Conservation (phyloP, 2,113 vertebrate genomes). For the Mirounga angustirostris region DNA sequence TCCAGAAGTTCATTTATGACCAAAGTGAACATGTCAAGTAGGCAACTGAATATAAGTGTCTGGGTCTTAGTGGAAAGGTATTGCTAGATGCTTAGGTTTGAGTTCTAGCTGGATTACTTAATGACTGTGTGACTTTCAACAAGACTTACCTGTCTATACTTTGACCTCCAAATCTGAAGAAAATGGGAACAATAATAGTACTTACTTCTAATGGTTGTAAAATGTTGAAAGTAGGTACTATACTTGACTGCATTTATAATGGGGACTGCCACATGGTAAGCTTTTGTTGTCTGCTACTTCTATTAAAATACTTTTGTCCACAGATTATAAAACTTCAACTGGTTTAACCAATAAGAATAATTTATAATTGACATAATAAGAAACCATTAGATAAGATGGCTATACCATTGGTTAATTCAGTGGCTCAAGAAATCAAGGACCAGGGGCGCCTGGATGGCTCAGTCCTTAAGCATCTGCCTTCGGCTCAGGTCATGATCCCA, state of each 20-base stretch:
- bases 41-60: not conserved
- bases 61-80: not conserved
- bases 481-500: too few species aligned
- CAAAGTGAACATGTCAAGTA: not conserved
- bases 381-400: not conserved
- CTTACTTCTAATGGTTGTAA: not conserved
- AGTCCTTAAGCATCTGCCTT: too few species aligned
- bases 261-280: not conserved
- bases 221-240: not conserved
- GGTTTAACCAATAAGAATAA: not conserved
- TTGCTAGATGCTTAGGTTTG: not conserved
- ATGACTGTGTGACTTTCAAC: not conserved
- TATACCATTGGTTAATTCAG: not conserved
- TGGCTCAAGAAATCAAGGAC: not conserved
- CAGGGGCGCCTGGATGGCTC: not conserved
- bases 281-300: slow-evolving; percentile 10
- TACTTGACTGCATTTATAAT: not conserved
- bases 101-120: not conserved
- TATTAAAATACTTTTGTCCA: not conserved
- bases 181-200: not conserved
- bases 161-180: not conserved
- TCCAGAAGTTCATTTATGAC: not conserved
- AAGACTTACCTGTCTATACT: not conserved
- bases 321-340: not conserved
- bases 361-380: not conserved